Evolutionary conservation across 2,888 invertebrate genomes (phyloP).

Genomic region (Eustalomyia histrio): DNA sequence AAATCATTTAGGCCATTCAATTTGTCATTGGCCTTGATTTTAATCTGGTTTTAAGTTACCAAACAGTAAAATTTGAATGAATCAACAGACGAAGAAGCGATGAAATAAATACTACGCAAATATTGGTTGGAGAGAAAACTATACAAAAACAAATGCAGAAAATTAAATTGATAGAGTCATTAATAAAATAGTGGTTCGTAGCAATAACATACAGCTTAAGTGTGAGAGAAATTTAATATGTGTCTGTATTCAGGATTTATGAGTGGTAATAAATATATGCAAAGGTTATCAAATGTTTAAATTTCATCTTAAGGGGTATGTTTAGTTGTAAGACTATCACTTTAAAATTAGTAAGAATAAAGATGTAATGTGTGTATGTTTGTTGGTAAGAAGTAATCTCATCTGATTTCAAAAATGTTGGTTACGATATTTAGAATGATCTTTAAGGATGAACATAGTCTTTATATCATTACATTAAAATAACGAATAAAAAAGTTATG

Average conservation of each 20-base stretch:
- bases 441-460: no score
- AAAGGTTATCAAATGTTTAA: no score
- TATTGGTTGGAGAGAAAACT: no score
- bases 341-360: no score
- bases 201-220: not conserved
- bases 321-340: no score
- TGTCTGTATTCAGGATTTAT: not conserved
- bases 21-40: slow-evolving; percentile 31
- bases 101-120: not conserved
- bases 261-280: not conserved
- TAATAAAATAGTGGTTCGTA: slow-evolving; percentile 11
- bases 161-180: slow-evolving; percentile 22
- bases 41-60: slow-evolving; percentile 34
- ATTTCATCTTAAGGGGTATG: no score
- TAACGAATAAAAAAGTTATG: no score
- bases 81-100: not conserved
- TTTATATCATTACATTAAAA: no score
- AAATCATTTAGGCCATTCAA: slow-evolving; percentile 19
- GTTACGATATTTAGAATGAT: no score
- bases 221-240: not conserved
- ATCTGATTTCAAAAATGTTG: no score
- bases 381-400: no score
- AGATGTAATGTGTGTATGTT: no score
- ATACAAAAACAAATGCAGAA: not conserved
- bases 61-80: slow-evolving; percentile 5